Evolutionary conservation across 2,113 vertebrate genomes (phyloP), one percentile per base, ranked within the genome.

Genomic region (Lepus europaeus): DNA sequence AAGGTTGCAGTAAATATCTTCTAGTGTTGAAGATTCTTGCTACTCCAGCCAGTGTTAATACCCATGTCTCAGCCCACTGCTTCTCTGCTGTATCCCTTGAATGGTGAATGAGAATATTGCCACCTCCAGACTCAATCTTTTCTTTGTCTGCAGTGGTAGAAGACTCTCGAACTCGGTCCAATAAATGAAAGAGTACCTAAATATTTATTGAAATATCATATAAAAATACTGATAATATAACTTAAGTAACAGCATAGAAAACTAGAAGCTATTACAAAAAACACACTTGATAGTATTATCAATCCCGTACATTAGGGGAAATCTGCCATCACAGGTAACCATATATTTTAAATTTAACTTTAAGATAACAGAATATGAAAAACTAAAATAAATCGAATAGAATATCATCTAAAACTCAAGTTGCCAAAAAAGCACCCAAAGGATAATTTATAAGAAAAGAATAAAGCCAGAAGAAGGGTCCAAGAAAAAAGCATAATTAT

Each of bases 1-100:
- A 97, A 93, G 99, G 99, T 86, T 99, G 99, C 76, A 99, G 97
- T 89, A 99, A 98, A 90, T 99, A 99, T 98, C 99, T 98, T 90
- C 99, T 98, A 11, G 99, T 99, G 98, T 99, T 99, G 96, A 99
- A 99, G 97, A 99, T 99, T 95, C 99, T 99, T 13, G 99, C 99
- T 94, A 99, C 99, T 33, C 99, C 99, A 0, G 99, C 99, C 68
- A 99, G 97, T 0, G 99, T 99, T 97, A 99, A 98, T 49, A 99
- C 99, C 99, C 99, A 99, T 0, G 99, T 99, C 96, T 99, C 99
- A 1, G 99, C 99, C 99, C 99, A 99, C 74, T 99, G 99, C 90
- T 99, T 99, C 96, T 99, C 99, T n/a, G 99, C 99, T 6, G 99
- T 99, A 97, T 99, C 99, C 2, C 99, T 99, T 6, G 99, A 99